A percentile compares a stretch with the other conserved stretches of the same genome.
These are phyloP conservation scores for Chrosomus eos DNA, from an alignment of 2,797 vertebrate genomes.

Conservation along the genomic window DNA sequence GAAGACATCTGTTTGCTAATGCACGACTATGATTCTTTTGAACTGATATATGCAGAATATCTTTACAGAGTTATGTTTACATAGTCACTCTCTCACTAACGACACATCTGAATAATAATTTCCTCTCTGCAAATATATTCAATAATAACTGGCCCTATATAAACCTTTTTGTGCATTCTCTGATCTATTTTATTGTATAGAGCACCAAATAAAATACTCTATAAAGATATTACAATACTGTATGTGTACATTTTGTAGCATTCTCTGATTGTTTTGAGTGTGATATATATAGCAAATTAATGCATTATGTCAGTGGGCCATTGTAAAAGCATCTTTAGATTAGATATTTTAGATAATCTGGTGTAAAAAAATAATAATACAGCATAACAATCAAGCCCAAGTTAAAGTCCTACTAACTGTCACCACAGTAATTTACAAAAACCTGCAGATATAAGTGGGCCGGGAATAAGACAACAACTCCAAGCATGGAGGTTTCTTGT, in stretches of 20 bases:
- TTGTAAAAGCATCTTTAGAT: constrained; percentile 24
- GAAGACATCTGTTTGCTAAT: constrained; percentile 17
- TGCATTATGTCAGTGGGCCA: not conserved
- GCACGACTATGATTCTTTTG: not conserved
- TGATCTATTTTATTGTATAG: not conserved
- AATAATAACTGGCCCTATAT: not conserved
- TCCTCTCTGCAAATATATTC: not conserved
- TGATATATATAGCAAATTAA: not conserved
- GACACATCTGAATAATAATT: not conserved
- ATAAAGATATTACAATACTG: not conserved
- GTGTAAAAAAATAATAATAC: not conserved
- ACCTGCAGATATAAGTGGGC: constrained; percentile 38
- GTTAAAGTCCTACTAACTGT: constrained; percentile 21
- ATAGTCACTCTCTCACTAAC: not conserved
- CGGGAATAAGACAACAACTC: constrained; percentile 8
- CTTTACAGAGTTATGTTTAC: not conserved
- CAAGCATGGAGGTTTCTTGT: constrained; percentile 8
- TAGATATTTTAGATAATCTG: constrained; percentile 13
- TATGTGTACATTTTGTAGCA: not conserved
- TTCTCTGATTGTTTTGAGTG: not conserved
- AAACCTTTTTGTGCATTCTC: not conserved
- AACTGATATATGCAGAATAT: not conserved
- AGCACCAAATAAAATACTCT: constrained; percentile 2
- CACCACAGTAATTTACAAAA: constrained; percentile 26
- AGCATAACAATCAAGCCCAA: constrained; percentile 12